Conservation (phyloP, 2,888 invertebrate genomes). For the Pyrrhosoma nymphula region DNA sequence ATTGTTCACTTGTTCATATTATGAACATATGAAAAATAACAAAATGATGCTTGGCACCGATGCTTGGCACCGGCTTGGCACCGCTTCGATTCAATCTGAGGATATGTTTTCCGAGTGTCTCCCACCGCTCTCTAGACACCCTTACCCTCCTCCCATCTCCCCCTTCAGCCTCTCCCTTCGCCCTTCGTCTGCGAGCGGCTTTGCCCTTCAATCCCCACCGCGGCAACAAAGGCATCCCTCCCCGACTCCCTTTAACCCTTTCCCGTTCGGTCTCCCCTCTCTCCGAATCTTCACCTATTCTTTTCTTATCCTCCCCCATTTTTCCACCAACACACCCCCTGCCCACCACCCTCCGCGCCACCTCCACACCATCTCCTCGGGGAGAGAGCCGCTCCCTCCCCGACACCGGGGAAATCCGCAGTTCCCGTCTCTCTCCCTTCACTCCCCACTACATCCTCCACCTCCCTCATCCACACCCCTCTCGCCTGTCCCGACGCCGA, state of each 20-base stretch:
- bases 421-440: neutral
- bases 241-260: neutral
- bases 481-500: conserved; percentile 50
- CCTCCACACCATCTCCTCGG: neutral
- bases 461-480: neutral
- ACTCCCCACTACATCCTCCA: neutral
- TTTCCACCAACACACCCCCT: neutral
- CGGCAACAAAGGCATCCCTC: neutral
- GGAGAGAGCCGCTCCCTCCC: neutral
- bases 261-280: neutral
- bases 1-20: no score
- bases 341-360: neutral
- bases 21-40: no score
- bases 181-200: neutral
- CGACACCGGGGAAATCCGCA: neutral
- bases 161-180: neutral
- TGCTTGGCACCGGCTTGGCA: no score
- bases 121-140: neutral
- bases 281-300: neutral
- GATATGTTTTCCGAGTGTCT: no score
- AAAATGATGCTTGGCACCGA: no score
- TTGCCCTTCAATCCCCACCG: neutral
- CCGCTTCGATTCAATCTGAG: no score
- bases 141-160: neutral
- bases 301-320: conserved; percentile 16